These are phyloP conservation scores for Platynereis dumerilii DNA, from an alignment of 2,888 invertebrate genomes.

Conservation along the genomic window DNA sequence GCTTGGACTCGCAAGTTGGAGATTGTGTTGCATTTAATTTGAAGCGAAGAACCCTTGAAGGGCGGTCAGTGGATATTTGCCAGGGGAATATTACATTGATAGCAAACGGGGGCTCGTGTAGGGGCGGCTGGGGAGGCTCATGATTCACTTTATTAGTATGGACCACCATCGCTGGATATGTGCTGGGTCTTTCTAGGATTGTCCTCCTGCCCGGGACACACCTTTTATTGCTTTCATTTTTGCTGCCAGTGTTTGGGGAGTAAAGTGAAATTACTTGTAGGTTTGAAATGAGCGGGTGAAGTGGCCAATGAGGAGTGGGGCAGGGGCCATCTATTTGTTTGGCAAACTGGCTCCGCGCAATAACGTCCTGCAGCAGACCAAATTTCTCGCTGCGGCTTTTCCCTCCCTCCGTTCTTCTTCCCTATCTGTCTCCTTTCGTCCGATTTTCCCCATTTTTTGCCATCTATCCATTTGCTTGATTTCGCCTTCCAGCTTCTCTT, in stretches of 20 bases:
- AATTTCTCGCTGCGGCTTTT: background rate
- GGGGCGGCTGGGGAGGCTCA: background rate
- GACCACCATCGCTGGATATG: background rate
- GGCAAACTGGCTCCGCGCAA: background rate
- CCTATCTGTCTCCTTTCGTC: background rate
- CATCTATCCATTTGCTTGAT: no score
- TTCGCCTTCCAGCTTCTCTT: no score
- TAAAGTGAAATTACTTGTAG: slow-evolving; percentile 9
- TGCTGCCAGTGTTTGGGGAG: slow-evolving; percentile 4
- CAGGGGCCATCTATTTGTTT: slow-evolving; percentile 7
- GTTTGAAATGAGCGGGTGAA: slow-evolving; percentile 7
- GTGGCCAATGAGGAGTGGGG: background rate
- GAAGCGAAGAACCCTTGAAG: no score
- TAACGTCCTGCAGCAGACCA: background rate
- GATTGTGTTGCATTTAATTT: no score
- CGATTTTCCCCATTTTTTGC: no score
- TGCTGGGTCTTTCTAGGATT: background rate
- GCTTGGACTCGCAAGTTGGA: no score
- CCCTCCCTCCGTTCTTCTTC: background rate
- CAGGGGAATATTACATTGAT: no score
- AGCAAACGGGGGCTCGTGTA: no score
- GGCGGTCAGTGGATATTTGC: no score
- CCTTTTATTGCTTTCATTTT: slow-evolving; percentile 10
- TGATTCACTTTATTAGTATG: slow-evolving; percentile 6
- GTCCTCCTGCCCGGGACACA: background rate